Conservation (phyloP, 2,888 invertebrate genomes). For the Laspeyria flexula region DNA sequence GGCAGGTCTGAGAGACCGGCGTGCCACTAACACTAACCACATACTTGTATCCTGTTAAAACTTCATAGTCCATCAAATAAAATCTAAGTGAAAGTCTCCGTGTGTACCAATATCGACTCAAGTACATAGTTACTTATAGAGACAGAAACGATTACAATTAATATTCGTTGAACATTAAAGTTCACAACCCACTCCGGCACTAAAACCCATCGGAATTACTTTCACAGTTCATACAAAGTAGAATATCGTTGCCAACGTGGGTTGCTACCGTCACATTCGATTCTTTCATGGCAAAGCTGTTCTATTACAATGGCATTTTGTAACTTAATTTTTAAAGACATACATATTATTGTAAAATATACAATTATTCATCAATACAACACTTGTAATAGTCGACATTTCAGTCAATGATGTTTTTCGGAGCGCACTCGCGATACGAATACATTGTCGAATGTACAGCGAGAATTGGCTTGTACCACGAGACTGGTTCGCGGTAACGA, state of each 20-base stretch:
- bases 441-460: not conserved
- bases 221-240: no score
- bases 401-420: slow-evolving; percentile 3
- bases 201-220: not conserved
- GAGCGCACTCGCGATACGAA: not conserved
- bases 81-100: slow-evolving; percentile 6
- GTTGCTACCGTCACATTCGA: slow-evolving; percentile 1
- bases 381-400: not conserved
- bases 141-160: slow-evolving; percentile 36
- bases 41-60: slow-evolving; percentile 18
- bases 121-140: slow-evolving; percentile 24
- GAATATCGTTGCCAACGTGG: not conserved
- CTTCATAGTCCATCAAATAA: slow-evolving; percentile 16
- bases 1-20: not conserved
- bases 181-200: not conserved
- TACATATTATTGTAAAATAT: slow-evolving; percentile 10
- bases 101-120: slow-evolving; percentile 12
- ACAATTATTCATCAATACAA: slow-evolving; percentile 7
- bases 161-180: slow-evolving; percentile 30
- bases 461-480: not conserved
- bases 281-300: slow-evolving; percentile 15
- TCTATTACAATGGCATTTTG: slow-evolving; percentile 15
- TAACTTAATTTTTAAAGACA: slow-evolving; percentile 14
- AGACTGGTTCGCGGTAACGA: not conserved
- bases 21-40: slow-evolving; percentile 31